Percentiles rank a stretch among this genome's conserved stretches.
Evolutionary conservation across 2,113 vertebrate genomes (phyloP).

Genomic region (Emberiza fucata): DNA sequence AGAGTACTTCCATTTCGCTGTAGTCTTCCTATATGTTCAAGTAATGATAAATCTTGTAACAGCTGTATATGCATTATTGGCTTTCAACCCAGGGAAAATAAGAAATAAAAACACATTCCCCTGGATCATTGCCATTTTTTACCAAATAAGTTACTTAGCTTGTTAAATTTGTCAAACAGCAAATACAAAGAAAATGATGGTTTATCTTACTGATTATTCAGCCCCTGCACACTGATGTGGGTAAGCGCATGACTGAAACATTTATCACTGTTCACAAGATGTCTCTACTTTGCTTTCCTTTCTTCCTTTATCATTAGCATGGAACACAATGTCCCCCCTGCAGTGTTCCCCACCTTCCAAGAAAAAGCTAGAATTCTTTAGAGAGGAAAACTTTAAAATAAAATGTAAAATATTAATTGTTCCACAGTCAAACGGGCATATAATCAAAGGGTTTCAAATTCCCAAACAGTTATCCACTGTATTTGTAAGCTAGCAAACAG

Average conservation of each 20-base stretch:
- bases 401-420: conserved; percentile 4
- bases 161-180: conserved; percentile 10
- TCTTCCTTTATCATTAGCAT: background rate
- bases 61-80: background rate
- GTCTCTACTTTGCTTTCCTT: background rate
- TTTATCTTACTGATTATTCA: conserved; percentile 13
- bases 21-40: background rate
- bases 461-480: conserved; percentile 7
- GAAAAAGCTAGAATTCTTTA: background rate
- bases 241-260: background rate
- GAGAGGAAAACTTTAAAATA: background rate
- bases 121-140: background rate
- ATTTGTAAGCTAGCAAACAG: conserved; percentile 52
- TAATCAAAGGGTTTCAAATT: conserved; percentile 38
- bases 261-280: background rate
- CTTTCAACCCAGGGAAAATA: background rate
- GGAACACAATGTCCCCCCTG: fast-evolving
- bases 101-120: background rate
- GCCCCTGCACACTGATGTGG: background rate
- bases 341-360: fast-evolving
- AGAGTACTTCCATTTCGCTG: background rate
- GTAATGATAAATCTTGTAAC: background rate
- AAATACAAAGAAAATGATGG: conserved; percentile 2
- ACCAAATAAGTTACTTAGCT: background rate
- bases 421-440: background rate